Evolutionary conservation across 2,797 vertebrate genomes (phyloP).

Genomic region (Astyanax mexicanus): DNA sequence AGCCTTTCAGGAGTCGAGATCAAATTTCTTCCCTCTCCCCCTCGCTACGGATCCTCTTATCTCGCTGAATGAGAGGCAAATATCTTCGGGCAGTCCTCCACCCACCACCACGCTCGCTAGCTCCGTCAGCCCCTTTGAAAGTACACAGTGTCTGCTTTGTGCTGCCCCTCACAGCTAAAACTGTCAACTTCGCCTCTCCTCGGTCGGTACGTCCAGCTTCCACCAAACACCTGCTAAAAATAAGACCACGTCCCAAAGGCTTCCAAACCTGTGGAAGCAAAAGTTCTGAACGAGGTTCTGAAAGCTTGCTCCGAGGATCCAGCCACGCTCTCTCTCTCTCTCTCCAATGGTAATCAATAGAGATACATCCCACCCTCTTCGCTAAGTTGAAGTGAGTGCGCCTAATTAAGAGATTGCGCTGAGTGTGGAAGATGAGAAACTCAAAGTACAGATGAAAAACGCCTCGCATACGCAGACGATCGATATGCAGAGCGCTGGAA

Average conservation of each 20-base stretch:
- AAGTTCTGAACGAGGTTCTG: not conserved
- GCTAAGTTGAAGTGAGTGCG: slow-evolving; percentile 29
- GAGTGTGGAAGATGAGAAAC: slow-evolving; percentile 20
- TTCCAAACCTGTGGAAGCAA: not conserved
- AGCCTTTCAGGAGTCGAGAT: not conserved
- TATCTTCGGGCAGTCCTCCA: slow-evolving; percentile 22
- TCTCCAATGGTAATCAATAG: slow-evolving; percentile 19
- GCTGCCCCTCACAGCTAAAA: not conserved
- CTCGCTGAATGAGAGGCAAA: not conserved
- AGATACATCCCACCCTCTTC: slow-evolving; percentile 17
- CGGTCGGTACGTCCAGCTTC: not conserved
- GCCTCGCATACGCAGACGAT: slow-evolving; percentile 3
- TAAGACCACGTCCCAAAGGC: too few species aligned
- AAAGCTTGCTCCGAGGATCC: not conserved
- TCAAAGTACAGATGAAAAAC: not conserved
- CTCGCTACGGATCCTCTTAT: not conserved
- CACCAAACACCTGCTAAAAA: slow-evolving; percentile 7
- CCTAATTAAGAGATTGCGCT: slow-evolving; percentile 40
- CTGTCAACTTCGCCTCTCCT: not conserved
- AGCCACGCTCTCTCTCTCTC: too few species aligned
- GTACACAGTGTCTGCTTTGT: not conserved
- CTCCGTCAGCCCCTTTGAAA: slow-evolving; percentile 9
- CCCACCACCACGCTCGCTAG: slow-evolving; percentile 17
- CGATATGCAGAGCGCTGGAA: slow-evolving; percentile 1
- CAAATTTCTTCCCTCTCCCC: not conserved